Evolutionary conservation across 2,797 vertebrate genomes (phyloP).

Genomic region (Pseudochaenichthys georgianus): DNA sequence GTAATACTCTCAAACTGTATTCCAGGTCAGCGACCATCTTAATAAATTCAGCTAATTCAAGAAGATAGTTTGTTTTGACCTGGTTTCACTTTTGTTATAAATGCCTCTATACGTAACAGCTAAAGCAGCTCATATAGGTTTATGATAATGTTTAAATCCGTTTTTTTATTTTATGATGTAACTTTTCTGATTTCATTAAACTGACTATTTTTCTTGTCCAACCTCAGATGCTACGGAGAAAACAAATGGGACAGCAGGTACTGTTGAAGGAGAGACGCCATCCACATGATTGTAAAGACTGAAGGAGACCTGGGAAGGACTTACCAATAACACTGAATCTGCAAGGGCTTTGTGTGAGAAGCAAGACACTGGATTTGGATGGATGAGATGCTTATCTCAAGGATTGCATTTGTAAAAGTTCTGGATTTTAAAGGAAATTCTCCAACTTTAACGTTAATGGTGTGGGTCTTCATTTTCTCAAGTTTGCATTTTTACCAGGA

Average conservation of each 20-base stretch:
- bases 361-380: slow-evolving; percentile 32
- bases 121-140: background rate
- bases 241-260: slow-evolving; percentile 67
- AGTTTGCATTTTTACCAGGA: slow-evolving; percentile 62
- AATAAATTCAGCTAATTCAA: background rate
- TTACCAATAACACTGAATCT: slow-evolving; percentile 32
- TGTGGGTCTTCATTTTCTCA: slow-evolving; percentile 71
- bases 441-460: slow-evolving; percentile 64
- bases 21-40: background rate
- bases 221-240: slow-evolving; percentile 67
- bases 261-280: slow-evolving; percentile 55
- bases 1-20: slow-evolving; percentile 7
- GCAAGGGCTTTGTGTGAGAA: slow-evolving; percentile 38
- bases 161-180: background rate
- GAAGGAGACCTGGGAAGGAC: slow-evolving; percentile 54
- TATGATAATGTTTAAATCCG: no score
- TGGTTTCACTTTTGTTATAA: background rate
- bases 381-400: slow-evolving; percentile 36
- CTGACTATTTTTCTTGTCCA: slow-evolving; percentile 16
- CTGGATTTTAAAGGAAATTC: slow-evolving; percentile 39
- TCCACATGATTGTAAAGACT: slow-evolving; percentile 62
- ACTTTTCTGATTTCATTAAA: background rate
- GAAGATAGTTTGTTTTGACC: background rate
- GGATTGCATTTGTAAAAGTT: slow-evolving; percentile 31
- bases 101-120: background rate